Evolutionary conservation across 1,140 invertebrate genomes (phyloP).

Genomic region (Drosophila equinoxialis): DNA sequence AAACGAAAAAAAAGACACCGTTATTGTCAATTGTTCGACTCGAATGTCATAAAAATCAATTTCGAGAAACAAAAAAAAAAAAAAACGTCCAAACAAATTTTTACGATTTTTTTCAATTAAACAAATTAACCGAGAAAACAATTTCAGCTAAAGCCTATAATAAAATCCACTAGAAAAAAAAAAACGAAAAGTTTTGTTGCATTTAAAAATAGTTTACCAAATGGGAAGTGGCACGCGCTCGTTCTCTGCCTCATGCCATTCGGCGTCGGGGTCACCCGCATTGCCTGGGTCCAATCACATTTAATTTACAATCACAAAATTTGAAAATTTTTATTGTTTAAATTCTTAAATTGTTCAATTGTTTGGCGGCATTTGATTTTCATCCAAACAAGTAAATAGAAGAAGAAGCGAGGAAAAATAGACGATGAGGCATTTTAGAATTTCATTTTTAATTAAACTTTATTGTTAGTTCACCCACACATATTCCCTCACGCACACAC

Average conservation of each 20-base stretch:
- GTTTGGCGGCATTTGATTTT: constrained; percentile 64
- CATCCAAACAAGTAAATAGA: constrained; percentile 30
- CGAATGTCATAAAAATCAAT: constrained; percentile 72
- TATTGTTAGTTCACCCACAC: constrained; percentile 37
- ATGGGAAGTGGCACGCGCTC: constrained; percentile 61
- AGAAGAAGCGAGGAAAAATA: not conserved
- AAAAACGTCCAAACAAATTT: constrained; percentile 49
- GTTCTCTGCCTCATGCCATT: not conserved
- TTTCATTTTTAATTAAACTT: constrained; percentile 48
- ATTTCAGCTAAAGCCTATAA: constrained; percentile 29
- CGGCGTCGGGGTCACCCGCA: constrained; percentile 32
- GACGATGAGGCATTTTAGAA: constrained; percentile 48
- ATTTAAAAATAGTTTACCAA: constrained; percentile 51
- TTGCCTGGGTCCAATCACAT: constrained; percentile 49
- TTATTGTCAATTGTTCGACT: constrained; percentile 68
- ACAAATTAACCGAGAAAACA: constrained; percentile 72
- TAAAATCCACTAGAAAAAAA: constrained; percentile 33
- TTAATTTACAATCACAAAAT: constrained; percentile 62
- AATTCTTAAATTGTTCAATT: constrained; percentile 46
- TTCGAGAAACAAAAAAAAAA: constrained; percentile 28
- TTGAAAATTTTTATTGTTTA: constrained; percentile 9
- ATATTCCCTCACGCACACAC: constrained; percentile 40
- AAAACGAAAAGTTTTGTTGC: constrained; percentile 3
- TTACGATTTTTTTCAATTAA: constrained; percentile 81
- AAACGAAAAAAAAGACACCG: constrained; percentile 26